Evolutionary conservation across 1,140 invertebrate genomes (phyloP).

Genomic region (Cotesia chilonis): DNA sequence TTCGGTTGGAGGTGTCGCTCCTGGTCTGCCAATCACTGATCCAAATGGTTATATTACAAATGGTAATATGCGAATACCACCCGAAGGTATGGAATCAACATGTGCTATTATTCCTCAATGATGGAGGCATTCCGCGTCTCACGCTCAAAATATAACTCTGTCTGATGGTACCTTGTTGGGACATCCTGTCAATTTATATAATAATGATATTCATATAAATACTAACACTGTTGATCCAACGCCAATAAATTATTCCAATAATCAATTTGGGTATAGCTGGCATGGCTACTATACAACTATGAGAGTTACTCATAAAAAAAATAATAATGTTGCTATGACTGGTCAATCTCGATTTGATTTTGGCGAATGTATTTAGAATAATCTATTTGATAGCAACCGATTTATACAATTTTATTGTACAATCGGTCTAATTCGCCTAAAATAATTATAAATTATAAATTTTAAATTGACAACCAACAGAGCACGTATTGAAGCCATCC

Average conservation of each 20-base stretch:
- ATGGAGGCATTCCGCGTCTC: conserved; percentile 58
- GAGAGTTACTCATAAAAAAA: conserved; percentile 32
- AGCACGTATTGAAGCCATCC: conserved; percentile 31
- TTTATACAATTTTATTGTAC: not conserved
- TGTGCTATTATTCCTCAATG: conserved; percentile 61
- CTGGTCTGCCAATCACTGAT: conserved; percentile 51
- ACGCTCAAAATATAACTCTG: conserved; percentile 25
- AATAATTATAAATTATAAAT: conserved; percentile 1
- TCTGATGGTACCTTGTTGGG: conserved; percentile 22
- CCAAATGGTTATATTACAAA: conserved; percentile 65
- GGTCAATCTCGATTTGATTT: conserved; percentile 31
- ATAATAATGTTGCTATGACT: conserved; percentile 8
- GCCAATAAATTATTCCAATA: not conserved
- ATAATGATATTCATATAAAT: no score
- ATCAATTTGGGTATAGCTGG: conserved; percentile 26
- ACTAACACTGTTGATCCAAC: not conserved
- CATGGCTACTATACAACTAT: conserved; percentile 32
- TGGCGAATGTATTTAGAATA: conserved; percentile 31
- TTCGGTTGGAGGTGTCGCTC: conserved; percentile 4
- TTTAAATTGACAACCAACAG: conserved; percentile 13
- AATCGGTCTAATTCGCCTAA: no score
- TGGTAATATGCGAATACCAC: conserved; percentile 67
- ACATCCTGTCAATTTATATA: conserved; percentile 10
- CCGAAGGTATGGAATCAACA: conserved; percentile 69
- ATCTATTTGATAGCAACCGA: not conserved